phyloP scores from a whole-genome alignment of 2,113 vertebrate species.

The Zeus faber region DNA sequence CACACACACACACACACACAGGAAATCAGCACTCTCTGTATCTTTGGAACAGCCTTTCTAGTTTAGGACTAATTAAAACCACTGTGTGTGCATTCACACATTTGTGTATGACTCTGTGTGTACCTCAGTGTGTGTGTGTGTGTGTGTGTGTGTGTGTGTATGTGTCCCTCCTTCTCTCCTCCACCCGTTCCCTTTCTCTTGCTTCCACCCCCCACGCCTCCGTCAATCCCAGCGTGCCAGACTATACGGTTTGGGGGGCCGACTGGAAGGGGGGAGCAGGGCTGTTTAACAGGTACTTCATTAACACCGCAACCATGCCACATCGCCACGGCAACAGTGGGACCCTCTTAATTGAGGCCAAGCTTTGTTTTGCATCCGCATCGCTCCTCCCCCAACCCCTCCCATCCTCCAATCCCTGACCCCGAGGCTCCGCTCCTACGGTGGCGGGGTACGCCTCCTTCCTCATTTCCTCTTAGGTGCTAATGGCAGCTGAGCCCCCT shows the following conservation, averaged over 20 bases:
- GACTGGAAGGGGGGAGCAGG: conserved; percentile 67
- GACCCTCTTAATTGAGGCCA: conserved; percentile 77
- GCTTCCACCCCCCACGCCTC: conserved; percentile 6
- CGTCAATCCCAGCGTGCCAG: conserved; percentile 30
- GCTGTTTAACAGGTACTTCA: conserved; percentile 84
- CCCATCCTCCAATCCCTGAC: conserved; percentile 64
- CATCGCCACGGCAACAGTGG: conserved; percentile 70
- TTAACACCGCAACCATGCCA: conserved; percentile 72
- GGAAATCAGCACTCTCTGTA: conserved; percentile 54
- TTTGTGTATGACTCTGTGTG: conserved; percentile 27
- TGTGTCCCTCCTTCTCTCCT: conserved; percentile 41
- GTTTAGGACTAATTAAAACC: conserved; percentile 80
- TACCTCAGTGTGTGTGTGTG: conserved; percentile 1
- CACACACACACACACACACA: conserved; percentile 28
- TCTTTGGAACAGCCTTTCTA: conserved; percentile 69
- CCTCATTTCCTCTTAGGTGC: conserved; percentile 76
- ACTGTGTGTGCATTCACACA: conserved; percentile 32
- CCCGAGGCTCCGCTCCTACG: conserved; percentile 60
- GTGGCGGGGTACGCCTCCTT: conserved; percentile 69
- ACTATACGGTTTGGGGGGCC: conserved; percentile 69
- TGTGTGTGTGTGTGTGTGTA: conserved; percentile 26
- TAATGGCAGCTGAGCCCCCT: conserved; percentile 69
- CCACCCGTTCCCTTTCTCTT: conserved; percentile 18
- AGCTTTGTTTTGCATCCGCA: conserved; percentile 71
- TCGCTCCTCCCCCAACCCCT: conserved; percentile 60